A percentile compares a stretch with the other conserved stretches of the same genome.
phyloP scores from a whole-genome alignment of 2,888 invertebrate genomes.

The Habroteleia sp. region DNA sequence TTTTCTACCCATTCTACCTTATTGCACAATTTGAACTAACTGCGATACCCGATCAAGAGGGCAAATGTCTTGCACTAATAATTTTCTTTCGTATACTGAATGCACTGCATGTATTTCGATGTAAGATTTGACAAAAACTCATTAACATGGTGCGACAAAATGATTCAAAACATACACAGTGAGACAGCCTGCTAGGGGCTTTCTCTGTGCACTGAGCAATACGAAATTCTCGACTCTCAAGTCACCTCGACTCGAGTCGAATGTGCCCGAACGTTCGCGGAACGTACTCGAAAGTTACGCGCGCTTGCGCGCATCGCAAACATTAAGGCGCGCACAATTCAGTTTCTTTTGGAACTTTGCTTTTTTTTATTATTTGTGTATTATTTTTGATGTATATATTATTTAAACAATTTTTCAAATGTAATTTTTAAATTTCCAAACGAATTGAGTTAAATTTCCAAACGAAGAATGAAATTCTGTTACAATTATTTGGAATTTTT shows the following conservation, averaged over 20 bases:
- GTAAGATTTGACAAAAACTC: slow-evolving; percentile 87
- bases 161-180: slow-evolving; percentile 77
- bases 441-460: no score
- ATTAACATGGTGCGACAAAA: slow-evolving; percentile 85
- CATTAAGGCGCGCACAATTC: no score
- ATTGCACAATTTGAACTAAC: slow-evolving; percentile 83
- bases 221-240: no score
- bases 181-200: slow-evolving; percentile 78
- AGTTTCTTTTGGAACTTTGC: no score
- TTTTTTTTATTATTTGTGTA: no score
- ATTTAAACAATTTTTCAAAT: no score
- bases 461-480: no score
- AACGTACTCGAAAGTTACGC: neutral
- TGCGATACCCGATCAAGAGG: slow-evolving; percentile 89
- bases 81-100: slow-evolving; percentile 87
- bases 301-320: no score
- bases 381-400: no score
- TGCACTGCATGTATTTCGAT: slow-evolving; percentile 87
- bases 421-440: no score
- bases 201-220: slow-evolving; percentile 76
- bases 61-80: slow-evolving; percentile 88
- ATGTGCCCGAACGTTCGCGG: neutral
- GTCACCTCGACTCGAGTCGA: no score
- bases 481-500: no score
- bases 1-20: slow-evolving; percentile 76